Base-by-base conservation (phyloP, 2,797 vertebrate genomes). In the Micromesistius poutassou region DNA sequence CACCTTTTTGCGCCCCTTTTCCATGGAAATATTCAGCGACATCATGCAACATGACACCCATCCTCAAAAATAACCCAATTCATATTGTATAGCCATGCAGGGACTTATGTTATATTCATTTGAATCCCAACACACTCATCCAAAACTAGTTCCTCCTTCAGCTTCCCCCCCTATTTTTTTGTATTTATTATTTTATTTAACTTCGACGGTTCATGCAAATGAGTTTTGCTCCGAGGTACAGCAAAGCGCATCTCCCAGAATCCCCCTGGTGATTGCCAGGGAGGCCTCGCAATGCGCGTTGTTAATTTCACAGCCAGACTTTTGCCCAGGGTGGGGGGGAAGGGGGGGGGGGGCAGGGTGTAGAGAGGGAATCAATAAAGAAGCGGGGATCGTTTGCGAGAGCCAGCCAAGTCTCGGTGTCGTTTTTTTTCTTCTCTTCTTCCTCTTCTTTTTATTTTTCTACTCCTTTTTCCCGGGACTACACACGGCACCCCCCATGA, bases 171-270 rank as follows among this genome's bases (percentile, higher is more conserved):
- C 8, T 62, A 5, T 25, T 62, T 62, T 62, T 62, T 62, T 25
- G 55, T 62, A 25, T 62, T 62, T 62, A 62, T 62, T 62, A 62
- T 80, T 71, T 71, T 71, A 84, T 80, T 81, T 79, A 81, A 86
- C 80, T 84, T 84, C 62, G 79, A 90, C 78, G 80, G 72, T 80
- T 88, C 78, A 89, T 90, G 86, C 82, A 86, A 90, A 91, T 90
- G 82, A 70, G 38, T 78, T 86, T 33, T 0, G 85, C 86, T 89
- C 7, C 36, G 76, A 88, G 84, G 81, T 84, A 79, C 72, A 81
- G 46, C 76, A 71, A 71, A 81, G 81, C 73, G 82, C 40, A 33
- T 73, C 84, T 81, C 74, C 79, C 77, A 85, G 80, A 82, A 28
- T 79, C 70, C 83, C 84, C 83, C 81, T 77, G 85, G 83, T 89